These are phyloP conservation scores for Chrysolina oricalcia DNA, from an alignment of 2,888 invertebrate species.

Conservation along the genomic window DNA sequence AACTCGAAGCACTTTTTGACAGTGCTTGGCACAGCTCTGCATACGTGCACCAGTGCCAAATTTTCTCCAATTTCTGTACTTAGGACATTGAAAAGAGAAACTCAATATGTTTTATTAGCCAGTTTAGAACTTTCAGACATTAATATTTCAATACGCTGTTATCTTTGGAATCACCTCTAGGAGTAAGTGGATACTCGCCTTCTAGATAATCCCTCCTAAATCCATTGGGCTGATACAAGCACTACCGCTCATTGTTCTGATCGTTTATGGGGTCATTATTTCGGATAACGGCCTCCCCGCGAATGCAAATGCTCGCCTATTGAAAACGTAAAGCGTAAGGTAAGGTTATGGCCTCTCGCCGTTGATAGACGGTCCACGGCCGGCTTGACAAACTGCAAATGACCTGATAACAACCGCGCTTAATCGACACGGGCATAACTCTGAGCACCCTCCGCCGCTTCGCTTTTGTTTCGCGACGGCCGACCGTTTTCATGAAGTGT, in stretches of 20 bases:
- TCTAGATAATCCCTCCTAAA: neutral
- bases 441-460: slow-evolving; percentile 8
- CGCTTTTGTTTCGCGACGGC: slow-evolving; percentile 13
- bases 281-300: slow-evolving; percentile 9
- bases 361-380: slow-evolving; percentile 47
- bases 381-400: slow-evolving; percentile 49
- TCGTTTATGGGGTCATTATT: slow-evolving; percentile 10
- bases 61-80: no score
- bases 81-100: no score
- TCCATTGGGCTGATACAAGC: neutral
- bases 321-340: slow-evolving; percentile 37
- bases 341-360: slow-evolving; percentile 49
- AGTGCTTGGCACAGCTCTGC: no score
- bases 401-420: slow-evolving; percentile 47
- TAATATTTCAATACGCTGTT: no score
- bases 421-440: slow-evolving; percentile 46
- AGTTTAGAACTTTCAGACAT: no score
- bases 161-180: no score
- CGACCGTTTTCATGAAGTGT: slow-evolving; percentile 16
- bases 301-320: slow-evolving; percentile 11
- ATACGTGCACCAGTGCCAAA: no score
- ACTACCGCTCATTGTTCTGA: slow-evolving; percentile 13
- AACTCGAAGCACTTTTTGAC: no score
- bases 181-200: no score
- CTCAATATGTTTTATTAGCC: no score